These are phyloP conservation scores for Rhea americana DNA, from an alignment of 2,113 vertebrate genomes.

Conservation along the genomic window DNA sequence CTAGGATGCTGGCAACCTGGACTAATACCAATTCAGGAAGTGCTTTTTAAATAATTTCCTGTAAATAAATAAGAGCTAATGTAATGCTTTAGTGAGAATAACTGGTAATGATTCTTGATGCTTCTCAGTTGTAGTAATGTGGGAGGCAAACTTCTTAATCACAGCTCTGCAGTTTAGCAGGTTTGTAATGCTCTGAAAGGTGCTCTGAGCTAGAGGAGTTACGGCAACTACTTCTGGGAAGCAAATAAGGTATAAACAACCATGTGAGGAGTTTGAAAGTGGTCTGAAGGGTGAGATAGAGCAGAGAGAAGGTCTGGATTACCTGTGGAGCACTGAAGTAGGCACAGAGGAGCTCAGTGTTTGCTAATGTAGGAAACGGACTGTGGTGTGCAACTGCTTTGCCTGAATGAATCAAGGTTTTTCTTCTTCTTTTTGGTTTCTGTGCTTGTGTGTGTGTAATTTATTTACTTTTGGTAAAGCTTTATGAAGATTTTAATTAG, in stretches of 20 bases:
- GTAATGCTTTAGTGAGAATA: not conserved
- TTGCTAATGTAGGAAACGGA: not conserved
- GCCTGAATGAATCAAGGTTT: not conserved
- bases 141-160: not conserved
- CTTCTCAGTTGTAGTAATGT: not conserved
- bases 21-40: not conserved
- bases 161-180: not conserved
- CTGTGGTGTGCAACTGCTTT: not conserved
- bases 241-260: not conserved
- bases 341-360: not conserved
- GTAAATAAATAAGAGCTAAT: not conserved
- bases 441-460: no score
- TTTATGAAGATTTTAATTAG: no score
- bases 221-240: rapidly evolving
- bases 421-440: not conserved
- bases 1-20: not conserved
- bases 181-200: not conserved
- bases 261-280: no score
- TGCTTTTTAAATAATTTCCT: not conserved
- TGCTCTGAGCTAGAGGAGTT: not conserved
- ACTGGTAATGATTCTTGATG: not conserved
- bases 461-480: no score
- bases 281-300: not conserved
- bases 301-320: not conserved
- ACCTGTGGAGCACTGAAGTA: not conserved